Percentiles rank a stretch among this genome's conserved stretches.
Evolutionary conservation across 2,113 vertebrate species (phyloP).

Genomic region (Calonectris borealis): DNA sequence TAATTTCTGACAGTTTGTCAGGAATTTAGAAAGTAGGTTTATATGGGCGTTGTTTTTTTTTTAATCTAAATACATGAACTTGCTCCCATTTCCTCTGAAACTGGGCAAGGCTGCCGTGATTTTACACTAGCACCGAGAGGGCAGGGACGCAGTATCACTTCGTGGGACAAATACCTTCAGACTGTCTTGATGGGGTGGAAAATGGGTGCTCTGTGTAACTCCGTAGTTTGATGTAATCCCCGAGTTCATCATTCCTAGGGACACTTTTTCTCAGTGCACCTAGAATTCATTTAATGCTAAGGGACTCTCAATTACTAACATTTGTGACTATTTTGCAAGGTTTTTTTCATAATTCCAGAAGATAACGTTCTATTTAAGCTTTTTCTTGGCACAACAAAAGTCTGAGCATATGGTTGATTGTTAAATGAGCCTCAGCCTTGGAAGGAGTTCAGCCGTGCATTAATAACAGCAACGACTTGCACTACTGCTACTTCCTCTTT

Average conservation of each 20-base stretch:
- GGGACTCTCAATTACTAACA: not conserved
- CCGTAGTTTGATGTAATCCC: not conserved
- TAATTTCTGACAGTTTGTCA: not conserved
- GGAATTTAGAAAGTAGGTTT: not conserved
- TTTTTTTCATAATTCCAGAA: conserved; percentile 1
- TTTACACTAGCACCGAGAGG: not conserved
- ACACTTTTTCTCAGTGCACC: not conserved
- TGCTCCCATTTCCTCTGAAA: not conserved
- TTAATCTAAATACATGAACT: not conserved
- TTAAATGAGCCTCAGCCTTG: conserved; percentile 59
- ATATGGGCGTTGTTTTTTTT: not conserved
- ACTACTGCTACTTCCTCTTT: not conserved
- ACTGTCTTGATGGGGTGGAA: not conserved
- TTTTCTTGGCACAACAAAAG: conserved; percentile 24
- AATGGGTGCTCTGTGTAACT: not conserved
- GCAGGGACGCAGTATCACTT: not conserved
- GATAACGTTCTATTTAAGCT: conserved; percentile 8
- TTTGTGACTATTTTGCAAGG: not conserved
- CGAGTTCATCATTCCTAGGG: not conserved
- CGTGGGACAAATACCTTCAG: not conserved
- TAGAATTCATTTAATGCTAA: not conserved
- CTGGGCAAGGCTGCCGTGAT: not conserved
- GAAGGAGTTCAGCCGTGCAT: not conserved
- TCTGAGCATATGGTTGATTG: conserved; percentile 41
- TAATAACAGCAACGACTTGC: conserved; percentile 4